Evolutionary conservation across 2,888 invertebrate genomes (phyloP), one percentile per base, ranked within the genome.

Genomic region (Sinelater perroti): DNA sequence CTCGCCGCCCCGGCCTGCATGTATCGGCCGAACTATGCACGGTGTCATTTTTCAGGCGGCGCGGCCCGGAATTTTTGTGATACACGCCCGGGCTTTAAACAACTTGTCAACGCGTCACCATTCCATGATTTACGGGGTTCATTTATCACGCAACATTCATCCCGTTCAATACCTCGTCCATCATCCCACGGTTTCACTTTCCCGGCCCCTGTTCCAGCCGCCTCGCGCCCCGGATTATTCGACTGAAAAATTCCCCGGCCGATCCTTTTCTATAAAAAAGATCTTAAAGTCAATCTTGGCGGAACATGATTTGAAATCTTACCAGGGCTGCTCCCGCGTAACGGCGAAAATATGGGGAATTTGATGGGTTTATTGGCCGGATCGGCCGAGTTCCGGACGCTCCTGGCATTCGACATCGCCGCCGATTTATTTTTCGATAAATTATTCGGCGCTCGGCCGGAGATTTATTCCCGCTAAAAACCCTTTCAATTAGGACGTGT

Each of bases 121-220:
- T 62, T 60, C 53, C 56, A 65, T 65, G 65, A 65, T 65, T 63
- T 63, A 65, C 65, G 56, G 63, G 57, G 57, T 64, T 61, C 64
- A 67, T 67, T 64, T 62, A 65, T 67, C 67, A 67, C 54, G 51
- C 60, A 60, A 52, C 67, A 65, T 65, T 66, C 68, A 67, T 65
- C 67, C 64, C 66, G 63, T 66, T 68, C 68, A 69, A 70, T 70
- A 63, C 66, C 65, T 71, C 71, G 68, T 71, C 67, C 67, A 70
- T 71, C 71, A 71, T 69, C 59, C 44, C 56, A 47, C 50, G 47
- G 47, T 54, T 59, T 59, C 42, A 44, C 44, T 54, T 54, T 54
- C 44, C 50, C 45, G 28, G 31, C 30, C 45, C 28, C 21, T 18
- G n/a, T n/a, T n/a, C n/a, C 26, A n/a, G 40, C 42, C 40, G 31